phyloP scores from a whole-genome alignment of 2,797 vertebrate genomes.

The Mareca strepera region DNA sequence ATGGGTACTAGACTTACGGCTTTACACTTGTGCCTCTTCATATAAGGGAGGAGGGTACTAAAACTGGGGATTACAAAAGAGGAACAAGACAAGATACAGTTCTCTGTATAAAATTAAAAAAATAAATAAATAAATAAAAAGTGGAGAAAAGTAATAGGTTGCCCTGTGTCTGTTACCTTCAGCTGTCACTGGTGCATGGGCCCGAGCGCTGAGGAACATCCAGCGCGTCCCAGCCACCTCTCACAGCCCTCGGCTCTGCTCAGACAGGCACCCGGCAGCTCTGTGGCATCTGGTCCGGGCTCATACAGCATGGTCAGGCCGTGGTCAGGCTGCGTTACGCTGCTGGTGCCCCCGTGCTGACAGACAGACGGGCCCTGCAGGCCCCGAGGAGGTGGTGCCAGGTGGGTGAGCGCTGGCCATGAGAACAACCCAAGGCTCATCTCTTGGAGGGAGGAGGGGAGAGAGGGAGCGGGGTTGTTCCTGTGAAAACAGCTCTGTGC shows the following conservation, averaged over 20 bases:
- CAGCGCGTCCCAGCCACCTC: not conserved
- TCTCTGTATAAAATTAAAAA: not conserved
- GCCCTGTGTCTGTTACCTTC: not conserved
- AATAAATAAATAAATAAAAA: not conserved
- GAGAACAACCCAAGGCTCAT: not conserved
- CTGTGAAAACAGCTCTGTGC: slow-evolving; percentile 31
- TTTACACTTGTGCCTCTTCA: not conserved
- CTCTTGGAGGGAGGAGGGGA: not conserved
- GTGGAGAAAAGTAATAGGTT: not conserved
- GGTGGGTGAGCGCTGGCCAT: not conserved
- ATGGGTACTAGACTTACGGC: not conserved
- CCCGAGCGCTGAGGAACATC: not conserved
- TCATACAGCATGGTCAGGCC: not conserved
- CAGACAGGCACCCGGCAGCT: not conserved
- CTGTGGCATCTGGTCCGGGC: not conserved
- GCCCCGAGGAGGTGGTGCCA: fast-evolving
- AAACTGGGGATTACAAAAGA: not conserved
- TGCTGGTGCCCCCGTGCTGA: not conserved
- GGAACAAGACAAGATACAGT: not conserved
- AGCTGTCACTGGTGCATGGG: not conserved
- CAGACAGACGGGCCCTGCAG: not conserved
- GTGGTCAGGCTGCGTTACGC: not conserved
- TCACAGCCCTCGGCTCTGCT: not conserved
- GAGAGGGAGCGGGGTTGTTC: not conserved
- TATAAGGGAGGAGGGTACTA: not conserved